phyloP scores from a whole-genome alignment of 2,888 invertebrate genomes.

The Leucophenga montana region DNA sequence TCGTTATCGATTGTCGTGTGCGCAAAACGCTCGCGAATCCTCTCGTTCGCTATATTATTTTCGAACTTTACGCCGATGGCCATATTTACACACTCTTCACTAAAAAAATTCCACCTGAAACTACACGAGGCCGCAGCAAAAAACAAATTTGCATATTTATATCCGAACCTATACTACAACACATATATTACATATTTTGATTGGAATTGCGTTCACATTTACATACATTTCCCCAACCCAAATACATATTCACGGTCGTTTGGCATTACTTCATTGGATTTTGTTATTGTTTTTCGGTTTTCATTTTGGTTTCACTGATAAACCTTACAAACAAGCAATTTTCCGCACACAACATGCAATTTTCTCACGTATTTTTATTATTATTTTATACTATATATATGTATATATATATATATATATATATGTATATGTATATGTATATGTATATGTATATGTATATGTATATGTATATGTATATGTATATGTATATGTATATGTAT shows the following conservation, averaged over 20 bases:
- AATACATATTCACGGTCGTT: neutral
- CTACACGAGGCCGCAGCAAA: neutral
- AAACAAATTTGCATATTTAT: constrained; percentile 16
- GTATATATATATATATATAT: too few species aligned
- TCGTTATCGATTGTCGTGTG: too few species aligned
- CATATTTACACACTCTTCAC: neutral
- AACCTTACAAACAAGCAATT: constrained; percentile 6
- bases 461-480: too few species aligned
- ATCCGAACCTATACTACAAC: too few species aligned
- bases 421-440: too few species aligned
- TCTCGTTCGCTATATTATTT: too few species aligned
- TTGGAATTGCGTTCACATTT: constrained; percentile 9
- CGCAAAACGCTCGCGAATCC: too few species aligned
- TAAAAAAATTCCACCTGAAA: too few species aligned
- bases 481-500: too few species aligned
- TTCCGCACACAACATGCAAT: constrained; percentile 6
- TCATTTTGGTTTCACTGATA: constrained; percentile 7
- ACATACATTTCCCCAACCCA: neutral
- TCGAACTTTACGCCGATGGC: too few species aligned
- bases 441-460: too few species aligned
- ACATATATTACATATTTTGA: constrained; percentile 1
- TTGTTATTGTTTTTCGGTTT: neutral
- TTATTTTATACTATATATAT: too few species aligned
- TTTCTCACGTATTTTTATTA: constrained; percentile 1
- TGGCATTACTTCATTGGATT: neutral